Conservation (phyloP, 2,888 invertebrate species). For the Agrotis ipsilon region DNA sequence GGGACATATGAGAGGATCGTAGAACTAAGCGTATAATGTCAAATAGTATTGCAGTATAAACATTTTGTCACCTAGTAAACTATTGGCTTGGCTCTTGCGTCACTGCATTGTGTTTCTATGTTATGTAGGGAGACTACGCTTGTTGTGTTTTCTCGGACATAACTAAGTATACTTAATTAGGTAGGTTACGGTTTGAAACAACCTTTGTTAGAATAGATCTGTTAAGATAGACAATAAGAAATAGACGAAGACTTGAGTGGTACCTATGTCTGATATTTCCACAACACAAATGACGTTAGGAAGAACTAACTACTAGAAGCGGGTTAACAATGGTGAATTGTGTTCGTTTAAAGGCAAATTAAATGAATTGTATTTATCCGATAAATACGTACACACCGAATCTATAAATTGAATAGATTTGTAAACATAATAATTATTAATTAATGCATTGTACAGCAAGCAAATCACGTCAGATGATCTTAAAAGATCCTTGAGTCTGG, state of each 20-base stretch:
- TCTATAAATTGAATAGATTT: neutral
- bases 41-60: conserved; percentile 81
- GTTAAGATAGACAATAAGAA: neutral
- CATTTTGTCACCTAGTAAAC: conserved; percentile 85
- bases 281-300: neutral
- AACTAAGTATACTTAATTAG: neutral
- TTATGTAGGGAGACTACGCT: conserved; percentile 73
- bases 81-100: conserved; percentile 83
- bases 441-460: conserved; percentile 12
- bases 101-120: conserved; percentile 79
- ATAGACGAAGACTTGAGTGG: neutral
- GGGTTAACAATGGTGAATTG: neutral
- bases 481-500: neutral
- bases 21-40: conserved; percentile 76
- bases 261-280: neutral
- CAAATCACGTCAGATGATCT: conserved; percentile 19
- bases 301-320: too few species aligned
- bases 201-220: neutral
- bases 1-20: conserved; percentile 63
- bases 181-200: neutral
- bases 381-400: neutral
- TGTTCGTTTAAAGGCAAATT: neutral
- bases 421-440: conserved; percentile 27
- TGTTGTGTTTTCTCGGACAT: conserved; percentile 1
- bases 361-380: neutral